A percentile compares a stretch with the other conserved stretches of the same genome.
Evolutionary conservation across 2,888 invertebrate genomes (phyloP).

Genomic region (Myopa testacea): DNA sequence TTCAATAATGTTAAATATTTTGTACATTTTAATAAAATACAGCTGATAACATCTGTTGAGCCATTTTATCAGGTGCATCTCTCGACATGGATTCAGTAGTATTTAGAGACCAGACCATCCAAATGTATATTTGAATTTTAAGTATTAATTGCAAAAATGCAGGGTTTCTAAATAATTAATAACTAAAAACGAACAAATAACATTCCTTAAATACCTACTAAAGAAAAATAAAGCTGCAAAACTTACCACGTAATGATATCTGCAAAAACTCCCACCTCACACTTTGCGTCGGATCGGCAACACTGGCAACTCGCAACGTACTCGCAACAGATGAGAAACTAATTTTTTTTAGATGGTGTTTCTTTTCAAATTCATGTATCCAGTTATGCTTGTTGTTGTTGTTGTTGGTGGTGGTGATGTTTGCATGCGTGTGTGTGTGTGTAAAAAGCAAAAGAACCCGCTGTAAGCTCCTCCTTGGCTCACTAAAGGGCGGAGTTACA

Average conservation of each 20-base stretch:
- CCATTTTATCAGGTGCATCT: too few relatives aligned
- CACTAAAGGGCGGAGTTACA: conserved; percentile 40
- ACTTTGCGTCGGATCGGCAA: neutral
- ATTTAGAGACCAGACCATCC: too few relatives aligned
- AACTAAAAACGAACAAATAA: too few relatives aligned
- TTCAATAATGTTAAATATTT: too few relatives aligned
- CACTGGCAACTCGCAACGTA: neutral
- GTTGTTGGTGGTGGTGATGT: neutral
- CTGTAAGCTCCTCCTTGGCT: conserved; percentile 25
- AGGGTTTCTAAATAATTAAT: too few relatives aligned
- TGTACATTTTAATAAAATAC: too few relatives aligned
- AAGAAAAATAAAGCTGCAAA: too few relatives aligned
- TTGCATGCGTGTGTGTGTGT: neutral
- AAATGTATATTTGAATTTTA: too few relatives aligned
- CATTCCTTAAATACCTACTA: too few relatives aligned
- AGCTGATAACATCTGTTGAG: too few relatives aligned
- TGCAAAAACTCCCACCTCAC: neutral
- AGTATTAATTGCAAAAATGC: too few relatives aligned
- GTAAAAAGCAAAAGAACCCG: neutral
- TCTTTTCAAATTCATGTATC: neutral
- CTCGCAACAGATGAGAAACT: neutral
- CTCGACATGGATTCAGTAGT: too few relatives aligned
- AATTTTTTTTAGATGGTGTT: neutral
- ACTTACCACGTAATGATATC: neutral
- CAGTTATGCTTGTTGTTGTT: neutral